Conservation (phyloP, 2,113 vertebrate species). For the Vidua macroura region DNA sequence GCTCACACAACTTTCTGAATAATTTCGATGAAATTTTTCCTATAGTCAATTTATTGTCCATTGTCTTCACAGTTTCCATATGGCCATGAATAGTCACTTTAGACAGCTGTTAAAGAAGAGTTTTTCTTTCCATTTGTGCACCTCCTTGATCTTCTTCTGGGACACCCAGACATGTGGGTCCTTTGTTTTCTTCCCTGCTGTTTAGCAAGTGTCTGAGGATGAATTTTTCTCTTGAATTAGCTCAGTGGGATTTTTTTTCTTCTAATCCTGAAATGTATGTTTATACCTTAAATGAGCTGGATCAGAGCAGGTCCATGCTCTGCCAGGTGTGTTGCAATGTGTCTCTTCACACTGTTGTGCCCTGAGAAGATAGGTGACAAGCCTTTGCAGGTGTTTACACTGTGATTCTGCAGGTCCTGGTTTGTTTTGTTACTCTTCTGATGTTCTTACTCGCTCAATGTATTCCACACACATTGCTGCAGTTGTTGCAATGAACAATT, state of each 20-base stretch:
- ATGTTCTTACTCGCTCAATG: not conserved
- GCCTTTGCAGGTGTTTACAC: not conserved
- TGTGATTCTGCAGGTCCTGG: not conserved
- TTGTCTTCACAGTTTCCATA: not conserved
- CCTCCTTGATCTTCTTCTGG: not conserved
- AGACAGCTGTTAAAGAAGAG: not conserved
- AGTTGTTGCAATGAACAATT: not conserved
- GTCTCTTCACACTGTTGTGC: accelerated
- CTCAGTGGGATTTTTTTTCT: not conserved
- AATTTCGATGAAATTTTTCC: not conserved
- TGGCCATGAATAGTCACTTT: not conserved
- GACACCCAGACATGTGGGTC: not conserved
- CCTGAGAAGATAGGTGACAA: accelerated
- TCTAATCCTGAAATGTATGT: not conserved
- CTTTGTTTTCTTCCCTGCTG: not conserved
- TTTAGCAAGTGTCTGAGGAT: not conserved
- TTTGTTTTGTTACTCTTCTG: not conserved
- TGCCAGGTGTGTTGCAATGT: not conserved
- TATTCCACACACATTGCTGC: not conserved
- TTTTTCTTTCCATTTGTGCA: not conserved
- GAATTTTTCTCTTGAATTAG: not conserved
- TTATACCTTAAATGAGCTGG: not conserved
- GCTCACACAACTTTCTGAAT: not conserved
- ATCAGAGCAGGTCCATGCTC: not conserved
- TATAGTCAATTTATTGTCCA: not conserved